Base-by-base conservation (phyloP, 2,888 invertebrate genomes). In the Trichacis sp. region DNA sequence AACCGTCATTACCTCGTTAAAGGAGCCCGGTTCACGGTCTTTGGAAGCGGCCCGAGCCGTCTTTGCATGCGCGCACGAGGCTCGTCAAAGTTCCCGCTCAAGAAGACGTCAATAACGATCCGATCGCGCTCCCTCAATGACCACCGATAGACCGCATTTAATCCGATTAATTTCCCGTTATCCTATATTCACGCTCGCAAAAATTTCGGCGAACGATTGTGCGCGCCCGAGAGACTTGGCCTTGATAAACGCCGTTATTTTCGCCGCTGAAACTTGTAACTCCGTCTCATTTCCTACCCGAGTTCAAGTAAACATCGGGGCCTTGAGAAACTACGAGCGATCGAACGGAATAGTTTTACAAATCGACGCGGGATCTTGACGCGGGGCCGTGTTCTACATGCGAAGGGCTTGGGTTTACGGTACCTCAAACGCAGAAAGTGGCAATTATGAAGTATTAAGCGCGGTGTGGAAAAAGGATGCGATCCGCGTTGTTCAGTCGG, bases 1-100 rank as follows among this genome's bases (percentile, higher is more conserved):
- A 60, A 64, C 55, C 64, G 57, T 66, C 56, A 71, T 67, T 72
- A 74, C 55, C 64, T 69, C 67, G 70, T 73, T 70, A 69, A 72
- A 74, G 63, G 70, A 64, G 56, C 62, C 24, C 36, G 20, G 61
- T 61, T 50, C 46, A 15, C 11, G 62, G 55, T 56, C 60, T 53
- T 30, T 45, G 55, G 48, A 29, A 47, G 50, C 49, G 50, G 46
- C 48, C 42, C 24, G 46, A 46, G 43, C 19, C 50, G 61, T 52
- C 55, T 60, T 65, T 58, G 58, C 56, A 64, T 64, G 56, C 62
- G 65, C 38, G 15, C 38, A 38, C 60, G 53, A 53, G 60, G 58
- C 54, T 52, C 56, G 59, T 54, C 38, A 54, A 57, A 61, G 61
- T 57, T 52, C 57, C 60, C 46, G 51, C 49, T 15, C 56, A 59